Percentiles rank a stretch among this genome's conserved stretches.
Conservation (phyloP, 1,140 invertebrate genomes). For the Monochamus saltuarius region DNA sequence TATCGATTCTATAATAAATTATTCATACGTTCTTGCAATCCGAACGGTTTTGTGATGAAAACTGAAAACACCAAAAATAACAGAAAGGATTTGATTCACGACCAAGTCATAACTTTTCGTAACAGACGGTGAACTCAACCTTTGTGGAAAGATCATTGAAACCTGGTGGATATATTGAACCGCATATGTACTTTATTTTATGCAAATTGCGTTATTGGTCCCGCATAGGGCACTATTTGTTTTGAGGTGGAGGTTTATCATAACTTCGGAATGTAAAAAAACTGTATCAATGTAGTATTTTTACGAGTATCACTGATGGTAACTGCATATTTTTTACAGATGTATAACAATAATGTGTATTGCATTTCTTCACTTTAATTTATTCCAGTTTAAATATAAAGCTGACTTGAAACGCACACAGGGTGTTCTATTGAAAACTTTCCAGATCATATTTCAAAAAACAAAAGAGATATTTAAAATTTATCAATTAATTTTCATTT, state of each 20-base stretch:
- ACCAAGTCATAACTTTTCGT: slow-evolving; percentile 25
- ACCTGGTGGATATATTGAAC: not conserved
- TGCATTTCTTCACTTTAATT: too few species aligned
- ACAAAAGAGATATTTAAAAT: too few species aligned
- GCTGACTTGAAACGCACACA: too few species aligned
- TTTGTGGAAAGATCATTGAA: slow-evolving; percentile 18
- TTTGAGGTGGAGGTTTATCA: slow-evolving; percentile 5
- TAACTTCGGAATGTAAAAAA: slow-evolving; percentile 15
- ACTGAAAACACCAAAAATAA: slow-evolving; percentile 24
- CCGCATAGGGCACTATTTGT: slow-evolving; percentile 8
- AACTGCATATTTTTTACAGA: too few species aligned
- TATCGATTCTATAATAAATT: slow-evolving; percentile 15
- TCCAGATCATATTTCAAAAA: too few species aligned
- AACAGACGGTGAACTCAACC: slow-evolving; percentile 21
- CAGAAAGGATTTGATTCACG: slow-evolving; percentile 25
- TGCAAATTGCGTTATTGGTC: slow-evolving; percentile 8
- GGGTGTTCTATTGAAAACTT: too few species aligned
- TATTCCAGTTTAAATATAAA: too few species aligned
- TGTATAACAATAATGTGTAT: too few species aligned
- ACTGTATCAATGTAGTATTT: too few species aligned
- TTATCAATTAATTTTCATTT: too few species aligned
- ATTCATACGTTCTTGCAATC: slow-evolving; percentile 26
- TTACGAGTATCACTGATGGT: too few species aligned
- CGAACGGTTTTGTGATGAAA: slow-evolving; percentile 20
- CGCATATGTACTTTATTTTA: too few species aligned